These are phyloP conservation scores for Zeuzera pyrina DNA, from an alignment of 2,888 invertebrate genomes.

Conservation along the genomic window DNA sequence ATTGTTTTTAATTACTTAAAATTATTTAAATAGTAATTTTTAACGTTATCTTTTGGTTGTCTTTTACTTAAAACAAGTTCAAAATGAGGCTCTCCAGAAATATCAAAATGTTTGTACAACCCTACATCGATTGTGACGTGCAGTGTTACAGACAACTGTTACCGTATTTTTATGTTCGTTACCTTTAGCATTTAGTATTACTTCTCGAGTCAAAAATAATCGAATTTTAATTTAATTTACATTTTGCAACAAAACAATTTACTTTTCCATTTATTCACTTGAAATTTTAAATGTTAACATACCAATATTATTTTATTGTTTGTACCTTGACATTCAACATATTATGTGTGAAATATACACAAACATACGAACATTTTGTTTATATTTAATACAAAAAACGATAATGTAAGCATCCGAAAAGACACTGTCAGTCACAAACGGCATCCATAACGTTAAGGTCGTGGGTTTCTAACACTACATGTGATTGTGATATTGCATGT, in stretches of 20 bases:
- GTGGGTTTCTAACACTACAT: constrained; percentile 19
- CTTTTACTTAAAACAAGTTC: constrained; percentile 63
- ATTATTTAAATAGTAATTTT: constrained; percentile 68
- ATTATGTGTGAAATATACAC: too few relatives aligned
- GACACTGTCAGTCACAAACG: constrained; percentile 26
- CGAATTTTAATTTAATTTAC: not conserved
- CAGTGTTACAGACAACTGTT: too few relatives aligned
- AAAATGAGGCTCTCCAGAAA: constrained; percentile 55
- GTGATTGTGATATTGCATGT: constrained; percentile 63
- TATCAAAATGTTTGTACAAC: constrained; percentile 57
- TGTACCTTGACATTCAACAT: too few relatives aligned
- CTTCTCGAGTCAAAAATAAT: not conserved
- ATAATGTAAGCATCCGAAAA: too few relatives aligned
- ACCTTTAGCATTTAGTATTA: too few relatives aligned
- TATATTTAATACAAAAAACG: too few relatives aligned
- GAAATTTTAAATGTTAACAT: too few relatives aligned
- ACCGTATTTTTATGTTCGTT: too few relatives aligned
- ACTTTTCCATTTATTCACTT: not conserved
- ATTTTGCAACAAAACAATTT: not conserved
- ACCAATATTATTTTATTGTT: too few relatives aligned
- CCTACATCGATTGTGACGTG: constrained; percentile 27
- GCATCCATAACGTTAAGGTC: constrained; percentile 18
- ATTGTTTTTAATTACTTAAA: constrained; percentile 65
- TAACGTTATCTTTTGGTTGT: constrained; percentile 73
- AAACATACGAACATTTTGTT: too few relatives aligned